Evolutionary conservation across 2,113 vertebrate species (phyloP).

Genomic region (Panthera tigris): DNA sequence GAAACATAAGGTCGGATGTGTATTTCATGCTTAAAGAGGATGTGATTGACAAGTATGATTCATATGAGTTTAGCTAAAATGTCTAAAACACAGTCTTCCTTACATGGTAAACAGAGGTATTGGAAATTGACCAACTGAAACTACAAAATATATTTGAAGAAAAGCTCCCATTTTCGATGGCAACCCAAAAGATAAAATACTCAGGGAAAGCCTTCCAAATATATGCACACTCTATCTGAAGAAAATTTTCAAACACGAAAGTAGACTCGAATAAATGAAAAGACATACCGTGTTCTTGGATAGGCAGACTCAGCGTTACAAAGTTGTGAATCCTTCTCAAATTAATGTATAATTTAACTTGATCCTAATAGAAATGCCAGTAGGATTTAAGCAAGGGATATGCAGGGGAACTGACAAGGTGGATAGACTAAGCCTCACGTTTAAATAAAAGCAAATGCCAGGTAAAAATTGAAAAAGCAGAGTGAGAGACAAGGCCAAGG

Average conservation of each 20-base stretch:
- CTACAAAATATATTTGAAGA: background rate
- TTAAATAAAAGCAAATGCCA: slow-evolving; percentile 30
- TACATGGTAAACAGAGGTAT: background rate
- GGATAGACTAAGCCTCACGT: background rate
- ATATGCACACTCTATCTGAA: background rate
- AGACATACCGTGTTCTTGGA: background rate
- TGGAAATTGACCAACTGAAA: slow-evolving; percentile 10
- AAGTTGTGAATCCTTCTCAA: background rate
- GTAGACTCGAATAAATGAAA: background rate
- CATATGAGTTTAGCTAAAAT: slow-evolving; percentile 42
- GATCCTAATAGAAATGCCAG: background rate
- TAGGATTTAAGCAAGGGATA: background rate
- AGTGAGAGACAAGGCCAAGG: background rate
- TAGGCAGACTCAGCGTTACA: background rate
- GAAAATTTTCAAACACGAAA: background rate
- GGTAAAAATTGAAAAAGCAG: slow-evolving; percentile 26
- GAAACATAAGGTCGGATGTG: background rate
- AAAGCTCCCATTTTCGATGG: slow-evolving; percentile 16
- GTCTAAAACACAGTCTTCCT: background rate
- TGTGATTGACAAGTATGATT: slow-evolving; percentile 62
- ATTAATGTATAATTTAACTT: background rate
- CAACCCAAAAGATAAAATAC: background rate
- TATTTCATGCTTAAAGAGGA: slow-evolving; percentile 48
- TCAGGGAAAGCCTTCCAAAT: background rate
- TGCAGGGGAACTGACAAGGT: background rate